phyloP scores from a whole-genome alignment of 2,797 vertebrate species.

The Phataginus tetradactyla region DNA sequence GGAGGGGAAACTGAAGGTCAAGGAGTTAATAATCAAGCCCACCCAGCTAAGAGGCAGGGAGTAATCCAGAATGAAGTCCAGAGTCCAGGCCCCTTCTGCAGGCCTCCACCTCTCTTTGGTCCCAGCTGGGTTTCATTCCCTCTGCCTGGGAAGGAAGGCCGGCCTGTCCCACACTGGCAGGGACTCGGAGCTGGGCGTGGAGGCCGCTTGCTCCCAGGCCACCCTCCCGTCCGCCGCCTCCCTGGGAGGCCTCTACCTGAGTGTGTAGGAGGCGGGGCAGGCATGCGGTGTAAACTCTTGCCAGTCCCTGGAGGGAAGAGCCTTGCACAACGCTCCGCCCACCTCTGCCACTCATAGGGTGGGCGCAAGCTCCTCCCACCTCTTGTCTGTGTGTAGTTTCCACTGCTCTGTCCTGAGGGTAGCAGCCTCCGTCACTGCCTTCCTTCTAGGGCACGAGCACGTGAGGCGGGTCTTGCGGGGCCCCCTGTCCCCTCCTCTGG shows the following conservation, averaged over 20 bases:
- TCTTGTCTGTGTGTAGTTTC: not conserved
- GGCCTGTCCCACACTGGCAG: rapidly evolving
- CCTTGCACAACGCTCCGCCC: not conserved
- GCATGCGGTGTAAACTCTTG: rapidly evolving
- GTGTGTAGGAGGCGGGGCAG: rapidly evolving
- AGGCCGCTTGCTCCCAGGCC: not conserved
- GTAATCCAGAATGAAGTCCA: not conserved
- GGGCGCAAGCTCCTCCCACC: not conserved
- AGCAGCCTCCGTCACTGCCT: rapidly evolving
- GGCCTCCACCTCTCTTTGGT: rapidly evolving
- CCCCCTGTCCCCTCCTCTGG: no score
- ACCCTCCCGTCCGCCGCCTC: no score
- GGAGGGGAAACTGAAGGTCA: not conserved
- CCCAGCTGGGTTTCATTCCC: not conserved
- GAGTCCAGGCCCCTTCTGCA: not conserved
- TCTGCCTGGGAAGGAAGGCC: not conserved
- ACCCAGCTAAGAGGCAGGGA: not conserved
- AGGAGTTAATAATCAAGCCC: not conserved
- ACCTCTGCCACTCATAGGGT: not conserved
- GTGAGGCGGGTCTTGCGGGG: rapidly evolving
- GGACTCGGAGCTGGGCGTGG: not conserved
- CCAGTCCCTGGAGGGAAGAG: not conserved
- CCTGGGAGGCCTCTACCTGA: not conserved
- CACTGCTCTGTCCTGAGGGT: rapidly evolving
- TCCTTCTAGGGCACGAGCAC: rapidly evolving